phyloP scores from a whole-genome alignment of 2,888 invertebrate genomes.

The Yponomeuta sedellus region DNA sequence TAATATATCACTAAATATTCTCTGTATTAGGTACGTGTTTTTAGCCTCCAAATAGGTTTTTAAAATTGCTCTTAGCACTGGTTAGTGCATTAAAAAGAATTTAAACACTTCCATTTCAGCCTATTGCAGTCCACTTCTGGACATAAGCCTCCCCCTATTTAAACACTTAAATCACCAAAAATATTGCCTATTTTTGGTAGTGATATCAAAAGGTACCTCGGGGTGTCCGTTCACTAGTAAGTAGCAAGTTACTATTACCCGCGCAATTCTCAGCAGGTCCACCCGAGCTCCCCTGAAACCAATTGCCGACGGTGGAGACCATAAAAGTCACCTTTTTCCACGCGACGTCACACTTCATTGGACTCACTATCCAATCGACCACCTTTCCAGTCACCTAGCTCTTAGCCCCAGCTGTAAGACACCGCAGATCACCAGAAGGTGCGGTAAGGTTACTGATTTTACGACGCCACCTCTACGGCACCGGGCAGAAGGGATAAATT shows the following conservation, averaged over 20 bases:
- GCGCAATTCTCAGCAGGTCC: neutral
- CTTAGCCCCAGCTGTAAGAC: neutral
- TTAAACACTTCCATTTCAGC: no score
- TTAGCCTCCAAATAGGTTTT: no score
- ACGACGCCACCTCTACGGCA: slow-evolving; percentile 17
- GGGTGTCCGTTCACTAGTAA: neutral
- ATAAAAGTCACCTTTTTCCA: slow-evolving; percentile 3
- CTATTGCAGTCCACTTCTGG: no score
- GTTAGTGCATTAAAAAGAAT: no score
- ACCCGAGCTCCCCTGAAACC: neutral
- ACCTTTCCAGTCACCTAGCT: neutral
- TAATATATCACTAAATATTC: no score
- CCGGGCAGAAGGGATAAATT: slow-evolving; percentile 30
- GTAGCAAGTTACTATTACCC: neutral
- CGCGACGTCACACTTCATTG: slow-evolving; percentile 10
- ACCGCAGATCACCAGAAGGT: neutral
- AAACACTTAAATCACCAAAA: no score
- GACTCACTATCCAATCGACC: neutral
- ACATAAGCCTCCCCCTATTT: no score
- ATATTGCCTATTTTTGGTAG: no score
- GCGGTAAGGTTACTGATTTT: neutral
- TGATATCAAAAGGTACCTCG: no score
- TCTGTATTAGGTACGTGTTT: no score
- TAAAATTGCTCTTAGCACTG: no score
- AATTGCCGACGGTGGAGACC: neutral